Evolutionary conservation across 2,797 vertebrate genomes (phyloP).

Genomic region (Sebastes kiyomatsui): DNA sequence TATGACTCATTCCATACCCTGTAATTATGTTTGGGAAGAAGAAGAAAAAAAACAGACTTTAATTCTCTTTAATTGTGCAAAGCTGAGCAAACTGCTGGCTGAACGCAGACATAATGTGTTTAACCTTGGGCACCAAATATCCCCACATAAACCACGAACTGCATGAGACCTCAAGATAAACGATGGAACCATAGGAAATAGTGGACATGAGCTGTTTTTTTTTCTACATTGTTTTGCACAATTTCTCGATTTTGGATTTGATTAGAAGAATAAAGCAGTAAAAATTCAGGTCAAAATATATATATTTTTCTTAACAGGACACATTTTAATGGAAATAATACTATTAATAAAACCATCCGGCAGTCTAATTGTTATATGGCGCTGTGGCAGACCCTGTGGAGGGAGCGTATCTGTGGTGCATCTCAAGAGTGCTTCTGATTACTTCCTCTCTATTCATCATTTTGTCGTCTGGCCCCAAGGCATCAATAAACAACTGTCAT

Average conservation of each 20-base stretch:
- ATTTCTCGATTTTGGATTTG: conserved; percentile 12
- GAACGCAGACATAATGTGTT: conserved; percentile 43
- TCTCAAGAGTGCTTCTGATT: conserved; percentile 75
- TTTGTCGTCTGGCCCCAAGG: conserved; percentile 74
- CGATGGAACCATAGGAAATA: background rate
- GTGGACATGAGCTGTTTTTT: conserved; percentile 9
- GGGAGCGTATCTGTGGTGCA: conserved; percentile 59
- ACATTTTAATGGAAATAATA: conserved; percentile 52
- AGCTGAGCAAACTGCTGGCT: conserved; percentile 57
- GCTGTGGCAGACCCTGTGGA: conserved; percentile 45
- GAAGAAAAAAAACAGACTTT: conserved; percentile 64
- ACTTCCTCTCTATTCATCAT: conserved; percentile 79
- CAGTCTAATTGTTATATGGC: conserved; percentile 61
- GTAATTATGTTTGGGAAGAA: conserved; percentile 69
- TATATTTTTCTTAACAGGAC: conserved; percentile 14
- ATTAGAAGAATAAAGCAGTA: background rate
- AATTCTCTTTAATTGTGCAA: conserved; percentile 77
- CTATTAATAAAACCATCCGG: conserved; percentile 50
- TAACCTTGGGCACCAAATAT: conserved; percentile 64
- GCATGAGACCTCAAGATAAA: conserved; percentile 37
- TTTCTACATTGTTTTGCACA: background rate
- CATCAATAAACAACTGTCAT: conserved; percentile 81
- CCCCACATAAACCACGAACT: conserved; percentile 38
- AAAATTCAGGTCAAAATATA: conserved; percentile 13
- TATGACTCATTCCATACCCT: conserved; percentile 76